Base-by-base conservation (phyloP, 2,113 vertebrate genomes). In the Polyodon spathula region DNA sequence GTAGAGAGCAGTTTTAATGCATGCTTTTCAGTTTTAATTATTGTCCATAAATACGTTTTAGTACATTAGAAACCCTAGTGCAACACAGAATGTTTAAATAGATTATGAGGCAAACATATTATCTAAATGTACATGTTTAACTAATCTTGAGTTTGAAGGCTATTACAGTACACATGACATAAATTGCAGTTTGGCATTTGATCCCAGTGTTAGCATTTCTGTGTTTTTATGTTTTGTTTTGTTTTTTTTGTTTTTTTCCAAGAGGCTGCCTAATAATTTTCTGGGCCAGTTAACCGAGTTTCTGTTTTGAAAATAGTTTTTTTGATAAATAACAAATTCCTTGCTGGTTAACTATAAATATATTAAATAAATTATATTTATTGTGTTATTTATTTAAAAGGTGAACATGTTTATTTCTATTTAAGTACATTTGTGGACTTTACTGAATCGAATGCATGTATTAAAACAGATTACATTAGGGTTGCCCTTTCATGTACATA, bases 1-100 rank as follows among this genome's bases (percentile, higher is more conserved):
- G 86, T 83, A 88, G 82, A 78, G 81, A 81, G 71, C 56, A 69
- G 78, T 86, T 86, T 85, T 83, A 86, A 85, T 87, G 85, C 83
- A 83, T 78, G 84, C 85, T 83, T 88, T 85, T 82, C 79, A 78
- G 77, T 86, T 89, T 88, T 87, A 86, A 86, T 89, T 86, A 85
- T 89, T 85, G 76, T 79, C 82, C 81, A 84, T 86, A 86, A 87
- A 88, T 86, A 84, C 81, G 76, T 84, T 84, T 75, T 70, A 84
- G 84, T 85, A 77, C 83, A 87, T 89, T 87, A 85, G 78, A 78
- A 76, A 67, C 70, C 46, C 42, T 68, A 75, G 73, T 56, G 66
- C 76, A 73, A 71, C 75, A 68, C 66, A 67, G 70, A 70, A 68
- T 61, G 42, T 63, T 73, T 80, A 71, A 70, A 81, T 85, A 82